phyloP scores from a whole-genome alignment of 2,888 invertebrate species.

The Drosophila tripunctata region DNA sequence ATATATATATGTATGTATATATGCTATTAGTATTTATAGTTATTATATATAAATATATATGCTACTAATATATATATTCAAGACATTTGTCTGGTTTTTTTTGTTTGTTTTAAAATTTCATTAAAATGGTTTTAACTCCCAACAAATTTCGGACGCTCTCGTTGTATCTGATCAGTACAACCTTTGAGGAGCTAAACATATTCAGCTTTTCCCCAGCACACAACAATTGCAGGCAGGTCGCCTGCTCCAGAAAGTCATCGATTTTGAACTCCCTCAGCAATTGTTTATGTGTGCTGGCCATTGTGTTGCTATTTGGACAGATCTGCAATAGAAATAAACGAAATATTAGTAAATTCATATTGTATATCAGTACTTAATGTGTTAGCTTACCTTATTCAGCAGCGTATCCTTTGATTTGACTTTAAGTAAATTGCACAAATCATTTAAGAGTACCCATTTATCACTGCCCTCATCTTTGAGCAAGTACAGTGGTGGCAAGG shows the following conservation, averaged over 20 bases:
- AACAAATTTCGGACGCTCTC: slow-evolving; percentile 92
- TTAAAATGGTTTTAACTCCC: slow-evolving; percentile 91
- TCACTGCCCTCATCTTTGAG: slow-evolving; percentile 88
- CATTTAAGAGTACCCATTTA: slow-evolving; percentile 92
- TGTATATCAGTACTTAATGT: background rate
- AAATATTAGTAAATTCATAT: slow-evolving; percentile 82
- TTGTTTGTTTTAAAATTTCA: slow-evolving; percentile 86
- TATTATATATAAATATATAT: slow-evolving; percentile 18
- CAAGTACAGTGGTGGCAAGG: slow-evolving; percentile 92
- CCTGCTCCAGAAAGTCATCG: slow-evolving; percentile 91
- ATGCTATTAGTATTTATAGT: slow-evolving; percentile 24
- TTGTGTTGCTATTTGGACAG: slow-evolving; percentile 79
- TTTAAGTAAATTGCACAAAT: slow-evolving; percentile 90
- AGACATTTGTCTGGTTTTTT: slow-evolving; percentile 8
- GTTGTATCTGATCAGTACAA: slow-evolving; percentile 92
- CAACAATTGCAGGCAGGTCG: slow-evolving; percentile 91
- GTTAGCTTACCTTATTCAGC: slow-evolving; percentile 87
- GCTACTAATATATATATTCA: slow-evolving; percentile 25
- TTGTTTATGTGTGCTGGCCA: slow-evolving; percentile 72
- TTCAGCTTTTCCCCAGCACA: slow-evolving; percentile 92
- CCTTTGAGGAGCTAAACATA: slow-evolving; percentile 90
- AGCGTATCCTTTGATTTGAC: slow-evolving; percentile 93
- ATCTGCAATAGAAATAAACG: slow-evolving; percentile 70
- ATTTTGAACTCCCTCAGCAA: slow-evolving; percentile 89
- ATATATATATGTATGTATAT: slow-evolving; percentile 24